Percentiles rank a stretch among this genome's conserved stretches.
phyloP scores from a whole-genome alignment of 2,797 vertebrate species.

The Neosilurus mollespiculum region DNA sequence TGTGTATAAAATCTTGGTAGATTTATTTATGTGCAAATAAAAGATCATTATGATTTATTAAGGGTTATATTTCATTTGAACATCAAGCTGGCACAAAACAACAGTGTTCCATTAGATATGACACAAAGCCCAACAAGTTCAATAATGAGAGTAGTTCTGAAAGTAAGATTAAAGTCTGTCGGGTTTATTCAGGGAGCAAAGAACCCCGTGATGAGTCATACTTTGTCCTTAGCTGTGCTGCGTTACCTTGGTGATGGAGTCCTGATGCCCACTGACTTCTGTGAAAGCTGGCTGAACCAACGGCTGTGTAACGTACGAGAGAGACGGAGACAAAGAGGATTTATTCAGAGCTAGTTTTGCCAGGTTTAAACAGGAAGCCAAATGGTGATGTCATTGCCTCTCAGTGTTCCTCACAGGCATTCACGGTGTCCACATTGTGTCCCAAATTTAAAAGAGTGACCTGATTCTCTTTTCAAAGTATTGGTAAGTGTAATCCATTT shows the following conservation, averaged over 20 bases:
- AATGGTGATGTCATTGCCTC: constrained; percentile 65
- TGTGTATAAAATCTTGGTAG: not conserved
- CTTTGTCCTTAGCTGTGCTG: constrained; percentile 59
- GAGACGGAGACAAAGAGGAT: constrained; percentile 33
- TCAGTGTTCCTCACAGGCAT: constrained; percentile 18
- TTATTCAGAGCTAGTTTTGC: constrained; percentile 35
- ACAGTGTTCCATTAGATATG: not conserved
- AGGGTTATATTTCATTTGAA: not conserved
- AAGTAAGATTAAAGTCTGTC: constrained; percentile 7
- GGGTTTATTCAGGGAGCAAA: constrained; percentile 47
- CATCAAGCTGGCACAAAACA: not conserved
- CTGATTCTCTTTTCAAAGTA: not conserved
- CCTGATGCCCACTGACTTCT: constrained; percentile 63
- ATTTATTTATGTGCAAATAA: constrained; percentile 2
- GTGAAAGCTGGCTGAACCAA: constrained; percentile 50
- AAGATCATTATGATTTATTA: not conserved
- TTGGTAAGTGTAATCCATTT: not conserved
- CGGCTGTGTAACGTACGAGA: constrained; percentile 31
- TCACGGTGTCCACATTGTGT: constrained; percentile 6
- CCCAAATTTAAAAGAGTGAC: constrained; percentile 14
- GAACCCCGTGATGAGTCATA: constrained; percentile 70
- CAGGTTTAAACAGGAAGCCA: constrained; percentile 58
- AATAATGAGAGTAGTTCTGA: constrained; percentile 14
- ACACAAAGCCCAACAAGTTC: not conserved
- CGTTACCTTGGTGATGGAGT: constrained; percentile 67